Evolutionary conservation across 1,140 invertebrate genomes (phyloP).

Genomic region (Hylaeus anthracinus): DNA sequence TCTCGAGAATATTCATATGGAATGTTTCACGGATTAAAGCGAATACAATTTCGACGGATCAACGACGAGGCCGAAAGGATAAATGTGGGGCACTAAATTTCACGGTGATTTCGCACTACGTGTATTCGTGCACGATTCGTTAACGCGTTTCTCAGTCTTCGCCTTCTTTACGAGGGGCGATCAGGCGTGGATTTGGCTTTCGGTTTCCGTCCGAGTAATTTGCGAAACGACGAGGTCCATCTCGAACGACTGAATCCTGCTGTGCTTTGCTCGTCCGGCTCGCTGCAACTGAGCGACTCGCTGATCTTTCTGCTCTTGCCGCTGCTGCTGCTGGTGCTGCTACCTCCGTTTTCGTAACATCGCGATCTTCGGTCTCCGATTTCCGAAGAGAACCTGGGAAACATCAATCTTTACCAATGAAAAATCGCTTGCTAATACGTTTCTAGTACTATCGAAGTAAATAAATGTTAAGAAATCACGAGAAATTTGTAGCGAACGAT

Average conservation of each 20-base stretch:
- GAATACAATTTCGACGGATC: constrained; percentile 8
- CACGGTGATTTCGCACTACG: constrained; percentile 37
- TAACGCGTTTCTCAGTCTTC: constrained; percentile 46
- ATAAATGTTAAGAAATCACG: too few species aligned
- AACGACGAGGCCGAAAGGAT: constrained; percentile 14
- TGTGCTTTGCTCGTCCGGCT: constrained; percentile 59
- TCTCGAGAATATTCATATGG: constrained; percentile 5
- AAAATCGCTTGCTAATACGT: not conserved
- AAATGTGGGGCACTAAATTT: constrained; percentile 43
- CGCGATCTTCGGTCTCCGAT: constrained; percentile 76
- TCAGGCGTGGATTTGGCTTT: constrained; percentile 64
- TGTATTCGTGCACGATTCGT: constrained; percentile 22
- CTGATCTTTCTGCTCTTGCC: constrained; percentile 74
- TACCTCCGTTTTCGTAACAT: constrained; percentile 74
- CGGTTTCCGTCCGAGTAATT: constrained; percentile 80
- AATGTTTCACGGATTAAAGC: constrained; percentile 39
- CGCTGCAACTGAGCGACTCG: constrained; percentile 67
- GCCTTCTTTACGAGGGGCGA: constrained; percentile 34
- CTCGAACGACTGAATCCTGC: constrained; percentile 74
- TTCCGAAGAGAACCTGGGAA: constrained; percentile 77
- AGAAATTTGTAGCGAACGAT: not conserved
- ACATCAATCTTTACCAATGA: not conserved
- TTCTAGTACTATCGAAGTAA: too few species aligned
- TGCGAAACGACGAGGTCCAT: constrained; percentile 83
- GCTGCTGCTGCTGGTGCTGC: constrained; percentile 66